Evolutionary conservation across 2,888 invertebrate genomes (phyloP).

Genomic region (Amblyteles armatorius): DNA sequence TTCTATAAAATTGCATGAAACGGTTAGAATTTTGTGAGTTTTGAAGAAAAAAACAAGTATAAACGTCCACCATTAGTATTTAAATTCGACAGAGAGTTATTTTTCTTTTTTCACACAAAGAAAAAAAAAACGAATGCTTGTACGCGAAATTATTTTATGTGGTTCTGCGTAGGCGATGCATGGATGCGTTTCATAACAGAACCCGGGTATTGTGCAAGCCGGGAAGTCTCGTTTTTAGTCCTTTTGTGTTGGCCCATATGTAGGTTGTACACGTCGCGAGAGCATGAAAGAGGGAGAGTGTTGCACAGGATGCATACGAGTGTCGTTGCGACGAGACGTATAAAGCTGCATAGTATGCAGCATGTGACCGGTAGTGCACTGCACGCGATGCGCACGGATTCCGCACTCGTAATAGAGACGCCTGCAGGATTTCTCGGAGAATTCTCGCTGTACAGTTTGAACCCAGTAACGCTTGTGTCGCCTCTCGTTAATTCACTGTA

Average conservation of each 20-base stretch:
- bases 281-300: conserved; percentile 49
- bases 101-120: not conserved
- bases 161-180: conserved; percentile 3
- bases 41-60: not conserved
- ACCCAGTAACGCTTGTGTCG: conserved; percentile 11
- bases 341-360: conserved; percentile 49
- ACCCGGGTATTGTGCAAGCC: conserved; percentile 39
- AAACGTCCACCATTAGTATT: not conserved
- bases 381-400: conserved; percentile 66
- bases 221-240: conserved; percentile 52
- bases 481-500: conserved; percentile 73
- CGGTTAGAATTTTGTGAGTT: not conserved
- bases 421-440: conserved; percentile 71
- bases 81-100: not conserved
- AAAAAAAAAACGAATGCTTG: conserved; percentile 6
- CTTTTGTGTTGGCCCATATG: conserved; percentile 54
- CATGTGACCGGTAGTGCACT: conserved; percentile 64
- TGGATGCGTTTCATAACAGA: conserved; percentile 50
- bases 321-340: conserved; percentile 47
- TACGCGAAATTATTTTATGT: conserved; percentile 18
- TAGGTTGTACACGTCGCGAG: conserved; percentile 53
- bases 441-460: conserved; percentile 4
- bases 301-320: conserved; percentile 57
- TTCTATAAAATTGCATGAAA: not conserved
- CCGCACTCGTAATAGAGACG: conserved; percentile 74